These are phyloP conservation scores for Pangasius sanitwongsei DNA, from an alignment of 2,797 vertebrate genomes.

Conservation along the genomic window DNA sequence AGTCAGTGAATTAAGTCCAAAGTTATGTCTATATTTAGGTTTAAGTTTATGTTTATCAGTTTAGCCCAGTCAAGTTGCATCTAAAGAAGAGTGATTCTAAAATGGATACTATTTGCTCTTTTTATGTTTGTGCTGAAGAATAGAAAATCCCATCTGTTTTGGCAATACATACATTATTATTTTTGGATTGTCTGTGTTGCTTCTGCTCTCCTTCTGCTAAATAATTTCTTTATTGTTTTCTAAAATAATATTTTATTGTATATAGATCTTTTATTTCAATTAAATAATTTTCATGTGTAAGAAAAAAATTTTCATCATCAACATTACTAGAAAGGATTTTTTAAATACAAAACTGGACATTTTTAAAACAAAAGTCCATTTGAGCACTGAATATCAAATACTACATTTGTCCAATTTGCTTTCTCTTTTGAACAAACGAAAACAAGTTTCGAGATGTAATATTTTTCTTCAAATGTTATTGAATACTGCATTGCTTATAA, in stretches of 20 bases:
- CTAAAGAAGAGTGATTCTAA: no score
- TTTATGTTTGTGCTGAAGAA: no score
- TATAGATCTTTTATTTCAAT: no score
- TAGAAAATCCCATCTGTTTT: no score
- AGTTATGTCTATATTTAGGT: neutral
- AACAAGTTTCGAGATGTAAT: neutral
- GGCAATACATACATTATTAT: neutral
- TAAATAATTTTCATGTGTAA: no score
- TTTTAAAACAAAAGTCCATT: neutral
- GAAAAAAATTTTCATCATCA: neutral
- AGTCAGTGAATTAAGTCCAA: neutral
- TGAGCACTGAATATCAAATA: neutral
- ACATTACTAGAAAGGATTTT: no score
- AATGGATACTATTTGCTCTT: no score
- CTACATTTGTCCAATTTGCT: neutral
- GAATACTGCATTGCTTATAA: neutral
- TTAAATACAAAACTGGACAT: neutral
- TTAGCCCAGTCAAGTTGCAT: no score
- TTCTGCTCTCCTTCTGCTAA: no score
- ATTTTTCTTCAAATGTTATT: neutral
- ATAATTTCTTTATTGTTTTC: no score
- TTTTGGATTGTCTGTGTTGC: neutral
- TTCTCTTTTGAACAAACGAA: neutral
- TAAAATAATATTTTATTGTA: no score
- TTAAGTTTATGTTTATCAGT: no score